Evolutionary conservation across 2,888 invertebrate species (phyloP), one percentile per base, ranked within the genome.

Genomic region (Schizaphis graminum): DNA sequence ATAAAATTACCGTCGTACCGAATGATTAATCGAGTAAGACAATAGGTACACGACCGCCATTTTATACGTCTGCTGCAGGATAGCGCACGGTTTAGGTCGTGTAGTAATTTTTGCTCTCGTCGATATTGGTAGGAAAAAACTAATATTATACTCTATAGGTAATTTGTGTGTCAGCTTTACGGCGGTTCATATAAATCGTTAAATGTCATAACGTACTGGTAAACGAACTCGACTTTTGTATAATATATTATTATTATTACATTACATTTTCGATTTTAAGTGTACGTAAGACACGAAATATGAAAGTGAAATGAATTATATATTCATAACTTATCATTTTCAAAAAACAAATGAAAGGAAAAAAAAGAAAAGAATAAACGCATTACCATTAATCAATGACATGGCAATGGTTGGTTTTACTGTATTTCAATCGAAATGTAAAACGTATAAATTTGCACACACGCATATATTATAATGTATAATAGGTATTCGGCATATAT

Each of bases 1-100:
- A 77, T 35, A 49, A 35, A 90, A 90, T 26, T 56, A 21, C 61
- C 21, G 35, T 13, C 61, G 16, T 26, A 47, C n/a, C 28, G 28
- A 67, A 35, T 49, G 90, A 90, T 90, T 49, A 49, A 90, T 90
- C 91, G 77, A 11, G 53, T 44, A n/a, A 47, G 61, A 47, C 89
- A 44, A 67, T 61, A 16, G 77, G 35, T 35, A 35, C 77, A 21
- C 35, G 77, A 7, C 77, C 8, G 77, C 21, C 77, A 21, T 41
- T 21, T 8, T 35, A 77, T 16, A 77, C 35, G 77, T 77, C 77
- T 41, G 77, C 21, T 35, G 77, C 77, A 77, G 77, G 21, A 21
- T 35, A 21, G 35, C 35, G 8, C 77, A 21, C 21, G 3, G 49
- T 53, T 53, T 67, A 4, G 7, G 77, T 35, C 44, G 35, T 21